Evolutionary conservation across 2,113 vertebrate species (phyloP), one percentile per base, ranked within the genome.

Genomic region (Oplegnathus fasciatus): DNA sequence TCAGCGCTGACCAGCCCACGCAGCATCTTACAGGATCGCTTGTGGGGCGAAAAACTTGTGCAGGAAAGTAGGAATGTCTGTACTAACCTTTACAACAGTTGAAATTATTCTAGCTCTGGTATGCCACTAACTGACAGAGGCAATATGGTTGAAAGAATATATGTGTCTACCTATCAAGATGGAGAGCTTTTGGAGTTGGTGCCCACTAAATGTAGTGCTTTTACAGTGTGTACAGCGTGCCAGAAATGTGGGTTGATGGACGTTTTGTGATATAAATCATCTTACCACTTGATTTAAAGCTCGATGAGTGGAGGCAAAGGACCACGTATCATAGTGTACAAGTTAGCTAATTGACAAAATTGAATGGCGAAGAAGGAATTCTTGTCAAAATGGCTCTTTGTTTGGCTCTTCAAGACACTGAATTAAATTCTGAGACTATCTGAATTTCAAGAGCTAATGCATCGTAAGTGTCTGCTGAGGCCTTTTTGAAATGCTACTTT

Each of bases 31-130:
- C 58, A 52, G 54, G 52, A 83, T 42, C 18, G 46, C 82, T 75
- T 71, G 72, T 80, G 69, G 74, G 80, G 80, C 18, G 13, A 64
- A 85, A 78, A 89, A 82, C 79, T 78, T 73, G 79, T 76, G 80
- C 83, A 40, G 75, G 24, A 40, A 84, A 61, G 55, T 73, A 28
- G 52, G 42, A 58, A 70, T 24, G 54, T 72, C 52, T 64, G 52
- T 7, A 37, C 40, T 60, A 62, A 82, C 80, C 73, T 85, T 70
- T 28, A 44, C 26, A 58, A 40, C 24, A 10, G 15, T 8, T 26
- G 30, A 11, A 40, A 62, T 69, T 26, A 55, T 58, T 64, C 37
- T 14, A 15, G 15, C 48, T 55, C 15, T 11, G n/a, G 24, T 6
- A 40, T 50, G 42, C 70, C 13, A 14, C 37, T 9, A 30, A 79